Evolutionary conservation across 2,888 invertebrate genomes (phyloP), one percentile per base, ranked within the genome.

Genomic region (Mechanitis messenoides): DNA sequence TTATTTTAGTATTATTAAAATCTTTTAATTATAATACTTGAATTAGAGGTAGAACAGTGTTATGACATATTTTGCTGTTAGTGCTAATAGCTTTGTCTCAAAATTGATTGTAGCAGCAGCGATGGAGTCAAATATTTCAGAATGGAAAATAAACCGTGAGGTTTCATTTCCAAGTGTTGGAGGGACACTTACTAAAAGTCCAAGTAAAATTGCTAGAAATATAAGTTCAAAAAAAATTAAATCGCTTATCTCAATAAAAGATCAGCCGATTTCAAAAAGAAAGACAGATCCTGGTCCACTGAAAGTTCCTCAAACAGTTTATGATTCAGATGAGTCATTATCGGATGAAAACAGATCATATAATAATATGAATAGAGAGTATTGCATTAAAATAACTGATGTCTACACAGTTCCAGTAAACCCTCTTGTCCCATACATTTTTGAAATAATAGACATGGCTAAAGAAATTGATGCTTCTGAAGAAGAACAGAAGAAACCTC

Each of bases 81-180:
- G 9, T 9, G 11, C 9, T 11, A 42, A 42, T 11, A 42, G 9
- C 7, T 42, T 9, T 9, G 11, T 7, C 2, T n/a, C 31, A n/a
- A 35, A 3, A 2, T 58, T 53, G 28, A 31, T 45, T 56, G 35
- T 20, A 20, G n/a, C 47, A 63, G 63, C 55, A 28, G 59, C 60
- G 5, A 54, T 59, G 3, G 72, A 74, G 62, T 65, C 65, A 64
- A 71, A 68, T 11, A 70, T 80, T 57, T 66, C 64, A n/a, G 86
- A 87, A 68, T 87, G 87, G 86, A 69, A 77, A 50, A 77, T 84
- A n/a, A 61, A 53, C 38, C 74, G 79, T 47, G 74, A 77, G 3
- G 28, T 63, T 0, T 35, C 62, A 12, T 5, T 63, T 9, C 53
- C 61, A n/a, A 65, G 42, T 56, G 42, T 57, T 1, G 58, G 33